A percentile compares a stretch with the other conserved stretches of the same genome.
These are phyloP conservation scores for Diglossa brunneiventris DNA, from an alignment of 2,113 vertebrate species.

Conservation along the genomic window DNA sequence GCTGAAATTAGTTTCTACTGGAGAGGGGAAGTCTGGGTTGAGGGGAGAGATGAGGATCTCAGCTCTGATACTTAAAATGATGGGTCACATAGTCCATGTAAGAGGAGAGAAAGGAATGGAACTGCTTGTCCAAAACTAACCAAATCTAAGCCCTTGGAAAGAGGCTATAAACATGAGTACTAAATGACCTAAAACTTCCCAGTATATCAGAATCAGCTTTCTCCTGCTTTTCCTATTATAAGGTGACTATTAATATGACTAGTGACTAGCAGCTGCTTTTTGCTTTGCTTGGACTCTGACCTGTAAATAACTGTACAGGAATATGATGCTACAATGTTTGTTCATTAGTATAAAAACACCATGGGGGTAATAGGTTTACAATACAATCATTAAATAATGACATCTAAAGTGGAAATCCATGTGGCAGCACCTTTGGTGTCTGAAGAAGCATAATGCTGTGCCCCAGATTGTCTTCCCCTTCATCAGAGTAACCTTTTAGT, in stretches of 20 bases:
- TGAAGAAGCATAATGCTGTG: neutral
- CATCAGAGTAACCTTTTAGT: neutral
- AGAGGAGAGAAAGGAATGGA: neutral
- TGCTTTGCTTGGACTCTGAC: neutral
- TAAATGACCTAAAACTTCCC: neutral
- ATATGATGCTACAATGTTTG: neutral
- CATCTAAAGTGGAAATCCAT: neutral
- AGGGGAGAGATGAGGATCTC: neutral
- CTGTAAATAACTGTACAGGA: neutral
- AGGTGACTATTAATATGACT: neutral
- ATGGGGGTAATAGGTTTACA: neutral
- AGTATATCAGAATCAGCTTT: neutral
- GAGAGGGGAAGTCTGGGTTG: accelerated
- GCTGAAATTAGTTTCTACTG: neutral
- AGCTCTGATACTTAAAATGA: neutral
- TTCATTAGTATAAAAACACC: neutral
- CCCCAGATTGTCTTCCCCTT: neutral
- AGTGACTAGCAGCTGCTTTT: neutral
- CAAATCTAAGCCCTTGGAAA: neutral
- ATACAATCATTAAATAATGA: neutral
- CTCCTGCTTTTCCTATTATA: neutral
- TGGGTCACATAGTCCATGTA: neutral
- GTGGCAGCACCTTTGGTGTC: neutral
- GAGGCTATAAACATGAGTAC: neutral
- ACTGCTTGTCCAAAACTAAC: neutral